Evolutionary conservation across 2,888 invertebrate species (phyloP).

Genomic region (Abscondita cerata): DNA sequence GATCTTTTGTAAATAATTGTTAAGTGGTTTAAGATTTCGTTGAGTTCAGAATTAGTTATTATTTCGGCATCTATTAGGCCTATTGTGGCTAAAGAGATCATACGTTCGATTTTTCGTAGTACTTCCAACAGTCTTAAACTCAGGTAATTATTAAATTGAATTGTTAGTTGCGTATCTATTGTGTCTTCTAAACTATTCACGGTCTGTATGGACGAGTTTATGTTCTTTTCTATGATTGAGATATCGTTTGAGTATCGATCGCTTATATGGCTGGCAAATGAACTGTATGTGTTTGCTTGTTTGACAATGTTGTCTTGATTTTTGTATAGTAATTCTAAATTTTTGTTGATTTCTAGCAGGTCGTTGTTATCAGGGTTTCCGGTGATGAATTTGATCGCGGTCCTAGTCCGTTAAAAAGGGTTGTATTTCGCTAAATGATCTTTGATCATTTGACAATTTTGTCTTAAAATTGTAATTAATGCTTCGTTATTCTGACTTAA

Average conservation of each 20-base stretch:
- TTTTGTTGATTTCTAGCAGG: conserved; percentile 1
- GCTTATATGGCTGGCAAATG: conserved; percentile 30
- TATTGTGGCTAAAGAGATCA: conserved; percentile 12
- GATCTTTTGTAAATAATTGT: conserved; percentile 8
- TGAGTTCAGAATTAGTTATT: conserved; percentile 9
- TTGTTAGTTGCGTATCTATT: too few relatives aligned
- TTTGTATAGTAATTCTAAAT: conserved; percentile 13
- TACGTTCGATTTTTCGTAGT: conserved; percentile 13
- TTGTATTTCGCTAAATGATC: neutral
- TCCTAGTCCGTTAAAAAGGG: neutral
- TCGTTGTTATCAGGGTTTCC: conserved; percentile 1
- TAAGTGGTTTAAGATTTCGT: conserved; percentile 15
- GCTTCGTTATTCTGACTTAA: too few relatives aligned
- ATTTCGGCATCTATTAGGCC: conserved; percentile 18
- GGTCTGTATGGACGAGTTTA: too few relatives aligned
- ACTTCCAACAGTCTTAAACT: neutral
- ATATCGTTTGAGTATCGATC: conserved; percentile 19
- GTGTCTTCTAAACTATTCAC: too few relatives aligned
- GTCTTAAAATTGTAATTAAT: too few relatives aligned
- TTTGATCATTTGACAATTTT: neutral
- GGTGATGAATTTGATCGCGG: conserved; percentile 11
- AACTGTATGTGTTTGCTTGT: conserved; percentile 24
- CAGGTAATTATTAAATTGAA: conserved; percentile 12
- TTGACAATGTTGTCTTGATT: conserved; percentile 26
- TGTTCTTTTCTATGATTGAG: conserved; percentile 11